Evolutionary conservation across 2,797 vertebrate species (phyloP).

Genomic region (Sebastes hubbsi): DNA sequence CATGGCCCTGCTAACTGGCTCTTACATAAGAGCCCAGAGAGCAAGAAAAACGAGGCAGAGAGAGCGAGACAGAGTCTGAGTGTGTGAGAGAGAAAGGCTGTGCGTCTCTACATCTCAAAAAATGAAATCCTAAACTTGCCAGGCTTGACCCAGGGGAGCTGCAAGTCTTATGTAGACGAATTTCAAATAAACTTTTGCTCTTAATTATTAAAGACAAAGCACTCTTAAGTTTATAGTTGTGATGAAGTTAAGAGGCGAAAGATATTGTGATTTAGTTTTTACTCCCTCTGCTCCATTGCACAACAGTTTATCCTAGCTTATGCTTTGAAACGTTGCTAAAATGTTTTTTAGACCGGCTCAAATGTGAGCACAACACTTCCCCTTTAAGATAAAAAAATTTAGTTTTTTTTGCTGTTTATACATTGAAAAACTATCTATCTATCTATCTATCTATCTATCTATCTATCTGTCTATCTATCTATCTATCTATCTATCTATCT

Average conservation of each 20-base stretch:
- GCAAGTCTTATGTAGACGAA: constrained; percentile 59
- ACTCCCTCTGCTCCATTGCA: constrained; percentile 1
- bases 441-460: fast-evolving
- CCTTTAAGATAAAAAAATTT: neutral
- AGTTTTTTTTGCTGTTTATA: neutral
- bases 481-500: too few relatives aligned
- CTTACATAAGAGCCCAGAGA: constrained; percentile 77
- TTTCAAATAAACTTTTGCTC: constrained; percentile 69
- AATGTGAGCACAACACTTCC: neutral
- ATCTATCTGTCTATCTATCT: fast-evolving
- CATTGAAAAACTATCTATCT: neutral
- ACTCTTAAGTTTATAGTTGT: constrained; percentile 55
- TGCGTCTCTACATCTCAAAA: constrained; percentile 51
- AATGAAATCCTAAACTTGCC: constrained; percentile 69
- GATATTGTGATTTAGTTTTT: constrained; percentile 34
- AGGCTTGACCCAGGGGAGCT: constrained; percentile 55
- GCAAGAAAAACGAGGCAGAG: constrained; percentile 56
- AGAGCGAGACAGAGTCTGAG: constrained; percentile 31
- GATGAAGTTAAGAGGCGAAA: constrained; percentile 34
- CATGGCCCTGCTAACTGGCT: constrained; percentile 75
- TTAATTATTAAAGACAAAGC: constrained; percentile 76
- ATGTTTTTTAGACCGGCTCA: neutral
- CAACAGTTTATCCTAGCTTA: neutral
- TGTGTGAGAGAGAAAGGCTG: constrained; percentile 44
- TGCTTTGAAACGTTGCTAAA: neutral